phyloP scores from a whole-genome alignment of 2,113 vertebrate genomes.

The Thalassoma bifasciatum region DNA sequence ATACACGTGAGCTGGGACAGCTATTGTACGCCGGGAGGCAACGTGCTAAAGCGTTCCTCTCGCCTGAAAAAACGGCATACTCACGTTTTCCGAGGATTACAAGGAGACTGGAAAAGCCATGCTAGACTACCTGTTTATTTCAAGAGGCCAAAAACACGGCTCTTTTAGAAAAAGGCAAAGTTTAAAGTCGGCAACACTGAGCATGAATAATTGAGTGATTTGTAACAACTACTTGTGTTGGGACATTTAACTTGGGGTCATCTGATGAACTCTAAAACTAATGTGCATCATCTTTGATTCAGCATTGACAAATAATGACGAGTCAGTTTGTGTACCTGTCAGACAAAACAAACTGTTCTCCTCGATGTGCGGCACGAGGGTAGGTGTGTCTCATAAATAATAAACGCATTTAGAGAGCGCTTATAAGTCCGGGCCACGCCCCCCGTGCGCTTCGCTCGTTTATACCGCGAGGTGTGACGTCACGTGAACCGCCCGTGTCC shows the following conservation, averaged over 20 bases:
- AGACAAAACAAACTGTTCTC: slow-evolving; percentile 63
- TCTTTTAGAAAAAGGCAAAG: background rate
- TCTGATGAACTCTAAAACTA: background rate
- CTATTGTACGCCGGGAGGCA: slow-evolving; percentile 77
- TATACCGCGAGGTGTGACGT: slow-evolving; percentile 79
- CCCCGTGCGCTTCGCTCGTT: slow-evolving; percentile 26
- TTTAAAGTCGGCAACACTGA: background rate
- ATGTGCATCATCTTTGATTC: background rate
- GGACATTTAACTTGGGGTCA: background rate
- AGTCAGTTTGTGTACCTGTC: slow-evolving; percentile 26
- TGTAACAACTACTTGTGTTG: background rate
- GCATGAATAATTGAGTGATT: background rate
- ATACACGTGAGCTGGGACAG: slow-evolving; percentile 80
- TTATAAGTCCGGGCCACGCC: slow-evolving; percentile 34
- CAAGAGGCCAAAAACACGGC: background rate
- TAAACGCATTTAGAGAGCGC: slow-evolving; percentile 29
- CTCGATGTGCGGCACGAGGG: slow-evolving; percentile 73
- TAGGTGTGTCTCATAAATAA: slow-evolving; percentile 82
- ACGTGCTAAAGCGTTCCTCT: slow-evolving; percentile 74
- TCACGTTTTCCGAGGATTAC: slow-evolving; percentile 84
- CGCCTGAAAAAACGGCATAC: slow-evolving; percentile 66
- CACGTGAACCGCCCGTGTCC: slow-evolving; percentile 84
- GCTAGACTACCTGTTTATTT: slow-evolving; percentile 28
- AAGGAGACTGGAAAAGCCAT: slow-evolving; percentile 65
- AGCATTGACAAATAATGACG: background rate